Evolutionary conservation across 2,797 vertebrate species (phyloP), one percentile per base, ranked within the genome.

Genomic region (Yasuhikotakia modesta): DNA sequence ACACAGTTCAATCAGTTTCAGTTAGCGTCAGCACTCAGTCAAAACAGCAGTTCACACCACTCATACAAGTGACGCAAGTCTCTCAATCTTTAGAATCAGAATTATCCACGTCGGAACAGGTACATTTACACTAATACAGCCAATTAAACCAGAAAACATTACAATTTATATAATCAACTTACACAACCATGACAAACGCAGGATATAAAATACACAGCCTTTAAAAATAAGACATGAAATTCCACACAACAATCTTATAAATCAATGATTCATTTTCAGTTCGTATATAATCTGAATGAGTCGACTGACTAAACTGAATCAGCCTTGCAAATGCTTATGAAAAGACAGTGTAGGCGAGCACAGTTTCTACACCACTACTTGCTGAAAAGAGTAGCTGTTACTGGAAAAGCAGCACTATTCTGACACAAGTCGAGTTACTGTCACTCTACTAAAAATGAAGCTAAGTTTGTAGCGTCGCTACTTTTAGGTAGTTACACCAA

Each of bases 401-500:
- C n/a, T 73, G 60, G 21, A 53, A 74, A 74, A 65, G 13, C 13
- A 5, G 19, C 19, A 35, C 46, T 73, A 10, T 46, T 45, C 46
- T 17, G 53, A 71, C 43, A 67, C 14, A 21, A 17, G 24, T 8
- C 27, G 6, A 72, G 16, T 17, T 61, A 46, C 17, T n/a, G n/a
- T 67, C 73, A 76, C 22, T 30, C 30, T 35, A 65, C 63, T 39
- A 39, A 75, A 67, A 30, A 67, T 19, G 13, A 5, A 30, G 22
- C 45, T 39, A 76, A 68, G 73, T 67, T 67, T 32, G 39, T 48
- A 58, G 52, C 27, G 27, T 22, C 0, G 12, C 52, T 58, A 76
- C 30, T 46, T 76, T 76, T 48, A 76, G 60, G 12, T 65, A 64
- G 72, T 53, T 12, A 52, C 39, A 30, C n/a, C 6, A 11, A 68